Conservation (phyloP, 2,797 vertebrate genomes). For the Macroramphosus scolopax region DNA sequence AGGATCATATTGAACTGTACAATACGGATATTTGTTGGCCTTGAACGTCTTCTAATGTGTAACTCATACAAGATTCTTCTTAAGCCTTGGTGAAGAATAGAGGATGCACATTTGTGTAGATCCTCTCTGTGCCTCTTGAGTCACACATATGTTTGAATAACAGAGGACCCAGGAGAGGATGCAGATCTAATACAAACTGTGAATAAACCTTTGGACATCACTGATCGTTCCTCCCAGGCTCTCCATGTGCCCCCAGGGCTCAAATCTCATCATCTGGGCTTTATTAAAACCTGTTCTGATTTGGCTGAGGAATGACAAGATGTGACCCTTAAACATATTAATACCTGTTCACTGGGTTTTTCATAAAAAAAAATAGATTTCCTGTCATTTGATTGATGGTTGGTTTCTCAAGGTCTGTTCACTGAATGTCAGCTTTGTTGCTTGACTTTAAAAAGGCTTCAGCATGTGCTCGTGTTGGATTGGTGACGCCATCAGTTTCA, state of each 20-base stretch:
- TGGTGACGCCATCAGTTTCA: too few species aligned
- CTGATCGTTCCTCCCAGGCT: conserved; percentile 3
- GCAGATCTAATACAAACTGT: not conserved
- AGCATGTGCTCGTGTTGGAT: too few species aligned
- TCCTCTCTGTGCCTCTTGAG: conserved; percentile 1
- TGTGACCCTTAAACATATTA: conserved; percentile 14
- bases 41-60: too few species aligned
- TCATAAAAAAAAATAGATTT: conserved; percentile 1
- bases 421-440: too few species aligned
- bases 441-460: too few species aligned
- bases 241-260: conserved; percentile 14
- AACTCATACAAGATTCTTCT: too few species aligned
- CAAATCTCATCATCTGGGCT: conserved; percentile 22
- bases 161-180: not conserved
- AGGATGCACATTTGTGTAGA: not conserved
- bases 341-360: not conserved
- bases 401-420: conserved; percentile 9
- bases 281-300: conserved; percentile 27
- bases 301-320: conserved; percentile 12
- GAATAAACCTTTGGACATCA: not conserved
- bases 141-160: not conserved
- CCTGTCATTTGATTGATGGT: conserved; percentile 8
- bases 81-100: not conserved
- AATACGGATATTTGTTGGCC: too few species aligned
- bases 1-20: too few species aligned